Conservation (phyloP, 1,140 invertebrate species). For the Forficula auricularia region DNA sequence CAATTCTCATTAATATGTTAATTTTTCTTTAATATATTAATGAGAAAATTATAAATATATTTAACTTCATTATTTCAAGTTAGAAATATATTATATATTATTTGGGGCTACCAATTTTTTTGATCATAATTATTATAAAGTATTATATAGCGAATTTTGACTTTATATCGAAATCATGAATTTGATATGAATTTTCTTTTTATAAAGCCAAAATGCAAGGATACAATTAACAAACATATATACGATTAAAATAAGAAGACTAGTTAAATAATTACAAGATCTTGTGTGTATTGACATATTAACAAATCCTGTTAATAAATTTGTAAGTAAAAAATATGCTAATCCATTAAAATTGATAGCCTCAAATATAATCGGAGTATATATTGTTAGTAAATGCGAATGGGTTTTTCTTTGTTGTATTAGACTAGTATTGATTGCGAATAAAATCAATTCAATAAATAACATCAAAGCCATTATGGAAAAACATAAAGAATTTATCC, state of each 20-base stretch:
- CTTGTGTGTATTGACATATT: neutral
- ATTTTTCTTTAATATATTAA: no score
- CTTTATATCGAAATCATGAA: no score
- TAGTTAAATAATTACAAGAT: neutral
- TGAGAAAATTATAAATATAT: no score
- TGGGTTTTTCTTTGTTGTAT: neutral
- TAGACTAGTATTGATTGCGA: neutral
- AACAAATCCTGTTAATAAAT: neutral
- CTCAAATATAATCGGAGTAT: neutral
- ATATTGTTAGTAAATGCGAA: neutral
- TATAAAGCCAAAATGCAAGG: neutral
- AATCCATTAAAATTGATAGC: neutral
- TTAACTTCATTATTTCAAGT: no score
- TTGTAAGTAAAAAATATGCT: neutral
- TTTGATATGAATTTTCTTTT: neutral
- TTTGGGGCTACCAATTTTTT: no score
- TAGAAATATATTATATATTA: no score
- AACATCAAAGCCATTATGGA: neutral
- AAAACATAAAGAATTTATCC: neutral
- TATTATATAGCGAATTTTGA: no score
- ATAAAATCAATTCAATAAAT: neutral
- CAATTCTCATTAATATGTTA: no score
- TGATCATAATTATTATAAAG: no score
- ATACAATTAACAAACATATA: constrained; percentile 1
- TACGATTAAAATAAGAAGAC: neutral